Evolutionary conservation across 2,797 vertebrate species (phyloP).

Genomic region (Spondyliosoma cantharus): DNA sequence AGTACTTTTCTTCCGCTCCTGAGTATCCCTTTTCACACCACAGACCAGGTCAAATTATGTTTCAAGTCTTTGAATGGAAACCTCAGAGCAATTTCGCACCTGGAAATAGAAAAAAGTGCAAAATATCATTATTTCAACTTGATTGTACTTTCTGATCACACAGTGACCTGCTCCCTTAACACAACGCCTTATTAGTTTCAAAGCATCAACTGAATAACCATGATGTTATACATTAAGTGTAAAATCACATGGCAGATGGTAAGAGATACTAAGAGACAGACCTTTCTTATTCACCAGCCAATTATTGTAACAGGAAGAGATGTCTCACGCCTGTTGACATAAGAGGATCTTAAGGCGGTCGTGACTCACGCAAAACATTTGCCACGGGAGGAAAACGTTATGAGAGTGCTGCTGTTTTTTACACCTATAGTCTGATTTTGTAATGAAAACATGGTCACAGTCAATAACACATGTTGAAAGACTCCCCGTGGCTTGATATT

Average conservation of each 20-base stretch:
- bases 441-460: slow-evolving; percentile 5
- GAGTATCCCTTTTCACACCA: slow-evolving; percentile 16
- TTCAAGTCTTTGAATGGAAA: slow-evolving; percentile 10
- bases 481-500: background rate
- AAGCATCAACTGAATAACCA: slow-evolving; percentile 10
- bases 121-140: slow-evolving; percentile 1
- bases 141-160: background rate
- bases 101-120: slow-evolving; percentile 18
- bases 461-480: background rate
- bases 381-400: background rate
- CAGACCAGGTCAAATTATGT: slow-evolving; percentile 27
- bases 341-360: background rate
- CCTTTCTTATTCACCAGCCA: slow-evolving; percentile 9
- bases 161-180: background rate
- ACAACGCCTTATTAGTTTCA: slow-evolving; percentile 1
- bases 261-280: slow-evolving; percentile 19
- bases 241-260: slow-evolving; percentile 26
- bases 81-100: slow-evolving; percentile 13
- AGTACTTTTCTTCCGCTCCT: slow-evolving; percentile 21
- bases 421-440: slow-evolving; percentile 15
- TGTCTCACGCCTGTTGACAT: slow-evolving; percentile 17
- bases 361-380: slow-evolving; percentile 41
- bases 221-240: background rate
- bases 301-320: slow-evolving; percentile 17
- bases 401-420: background rate